Evolutionary conservation across 2,888 invertebrate genomes (phyloP).

Genomic region (Tetropium fuscum): DNA sequence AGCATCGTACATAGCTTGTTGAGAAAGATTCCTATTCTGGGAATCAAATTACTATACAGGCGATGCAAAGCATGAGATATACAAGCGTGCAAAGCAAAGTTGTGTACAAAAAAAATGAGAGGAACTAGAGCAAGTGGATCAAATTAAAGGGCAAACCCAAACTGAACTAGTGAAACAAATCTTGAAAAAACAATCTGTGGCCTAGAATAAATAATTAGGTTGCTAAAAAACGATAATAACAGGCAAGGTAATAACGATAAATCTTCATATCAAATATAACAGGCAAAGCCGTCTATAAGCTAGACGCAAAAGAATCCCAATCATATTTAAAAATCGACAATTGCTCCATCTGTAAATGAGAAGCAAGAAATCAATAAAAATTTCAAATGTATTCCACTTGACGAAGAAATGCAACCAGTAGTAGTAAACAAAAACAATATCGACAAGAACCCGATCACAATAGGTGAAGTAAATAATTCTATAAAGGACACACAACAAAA

Average conservation of each 20-base stretch:
- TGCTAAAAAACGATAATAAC: neutral
- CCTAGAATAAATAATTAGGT: neutral
- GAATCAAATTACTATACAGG: neutral
- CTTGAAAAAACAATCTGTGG: neutral
- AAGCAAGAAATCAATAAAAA: neutral
- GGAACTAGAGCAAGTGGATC: neutral
- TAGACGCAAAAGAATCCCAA: neutral
- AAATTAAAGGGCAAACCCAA: neutral
- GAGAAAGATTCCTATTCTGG: no score
- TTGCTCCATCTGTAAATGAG: neutral
- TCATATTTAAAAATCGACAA: neutral
- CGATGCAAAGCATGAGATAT: neutral
- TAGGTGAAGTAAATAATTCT: no score
- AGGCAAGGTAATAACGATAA: neutral
- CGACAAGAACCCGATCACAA: neutral
- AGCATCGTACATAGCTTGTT: no score
- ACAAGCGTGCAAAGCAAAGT: neutral
- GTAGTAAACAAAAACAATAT: neutral
- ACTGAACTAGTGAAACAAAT: neutral
- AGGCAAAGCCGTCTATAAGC: neutral
- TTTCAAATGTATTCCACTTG: neutral
- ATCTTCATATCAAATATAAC: neutral
- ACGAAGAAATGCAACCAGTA: neutral
- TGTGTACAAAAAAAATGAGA: neutral
- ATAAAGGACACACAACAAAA: neutral